These are phyloP conservation scores for Semnornis frantzii DNA, from an alignment of 2,113 vertebrate species.

Conservation along the genomic window DNA sequence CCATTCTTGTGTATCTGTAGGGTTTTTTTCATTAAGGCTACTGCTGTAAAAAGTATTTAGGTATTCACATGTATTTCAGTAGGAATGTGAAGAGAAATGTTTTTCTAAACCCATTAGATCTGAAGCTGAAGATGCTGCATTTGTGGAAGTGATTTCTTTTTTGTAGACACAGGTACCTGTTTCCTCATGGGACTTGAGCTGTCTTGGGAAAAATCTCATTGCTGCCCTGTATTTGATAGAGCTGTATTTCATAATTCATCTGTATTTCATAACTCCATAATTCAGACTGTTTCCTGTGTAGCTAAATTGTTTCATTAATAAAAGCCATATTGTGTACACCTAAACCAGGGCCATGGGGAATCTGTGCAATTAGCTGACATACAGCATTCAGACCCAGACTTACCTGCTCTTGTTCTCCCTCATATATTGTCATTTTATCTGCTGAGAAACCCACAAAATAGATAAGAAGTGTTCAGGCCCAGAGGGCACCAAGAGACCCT, in stretches of 20 bases:
- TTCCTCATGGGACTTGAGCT: neutral
- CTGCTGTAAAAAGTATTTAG: neutral
- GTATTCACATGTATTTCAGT: neutral
- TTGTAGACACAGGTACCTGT: neutral
- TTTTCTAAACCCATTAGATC: neutral
- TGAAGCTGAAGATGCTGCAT: neutral
- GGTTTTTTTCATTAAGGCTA: neutral
- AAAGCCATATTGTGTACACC: neutral
- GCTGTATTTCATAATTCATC: neutral
- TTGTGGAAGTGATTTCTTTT: neutral
- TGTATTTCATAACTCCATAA: neutral
- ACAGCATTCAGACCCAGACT: neutral
- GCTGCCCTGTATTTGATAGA: neutral
- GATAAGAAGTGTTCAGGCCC: neutral
- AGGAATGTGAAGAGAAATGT: neutral
- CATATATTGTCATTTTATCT: rapidly evolving
- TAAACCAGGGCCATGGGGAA: neutral
- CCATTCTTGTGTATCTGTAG: neutral
- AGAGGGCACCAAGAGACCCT: neutral
- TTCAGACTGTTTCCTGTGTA: neutral
- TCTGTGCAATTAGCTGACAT: neutral
- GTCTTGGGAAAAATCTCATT: neutral
- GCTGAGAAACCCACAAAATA: neutral
- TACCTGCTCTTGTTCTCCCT: rapidly evolving
- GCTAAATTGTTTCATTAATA: neutral